A percentile compares a stretch with the other conserved stretches of the same genome.
Conservation (phyloP, 2,888 invertebrate species). For the Synergus japonicus region DNA sequence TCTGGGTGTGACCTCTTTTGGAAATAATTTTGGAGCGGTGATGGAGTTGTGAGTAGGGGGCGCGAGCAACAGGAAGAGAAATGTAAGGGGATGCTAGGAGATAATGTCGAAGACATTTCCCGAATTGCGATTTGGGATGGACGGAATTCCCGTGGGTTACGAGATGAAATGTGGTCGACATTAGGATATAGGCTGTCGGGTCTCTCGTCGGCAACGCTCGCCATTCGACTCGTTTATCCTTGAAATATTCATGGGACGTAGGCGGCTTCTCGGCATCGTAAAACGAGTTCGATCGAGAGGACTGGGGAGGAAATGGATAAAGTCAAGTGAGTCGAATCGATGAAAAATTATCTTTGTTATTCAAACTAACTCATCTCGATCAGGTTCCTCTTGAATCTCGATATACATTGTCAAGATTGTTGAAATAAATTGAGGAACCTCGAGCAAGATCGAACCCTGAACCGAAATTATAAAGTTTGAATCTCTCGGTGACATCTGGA, state of each 20-base stretch:
- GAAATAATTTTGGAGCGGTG: constrained; percentile 1
- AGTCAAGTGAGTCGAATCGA: constrained; percentile 30
- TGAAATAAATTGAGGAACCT: background rate
- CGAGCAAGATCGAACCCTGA: background rate
- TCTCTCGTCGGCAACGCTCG: constrained; percentile 21
- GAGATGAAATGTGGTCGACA: constrained; percentile 37
- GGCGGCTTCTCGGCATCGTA: constrained; percentile 36
- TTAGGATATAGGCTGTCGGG: constrained; percentile 15
- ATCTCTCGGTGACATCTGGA: background rate
- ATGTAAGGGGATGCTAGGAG: background rate
- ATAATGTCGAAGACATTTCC: constrained; percentile 39
- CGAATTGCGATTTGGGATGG: constrained; percentile 35
- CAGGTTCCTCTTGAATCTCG: background rate
- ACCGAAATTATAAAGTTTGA: background rate
- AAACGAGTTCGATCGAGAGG: background rate
- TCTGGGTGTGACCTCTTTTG: background rate
- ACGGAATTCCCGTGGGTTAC: constrained; percentile 22
- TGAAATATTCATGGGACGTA: constrained; percentile 40
- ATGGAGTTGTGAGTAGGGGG: background rate
- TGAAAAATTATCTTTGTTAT: constrained; percentile 29
- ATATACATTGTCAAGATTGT: background rate
- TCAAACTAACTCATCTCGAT: background rate
- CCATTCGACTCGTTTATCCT: constrained; percentile 30
- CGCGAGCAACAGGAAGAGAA: background rate
- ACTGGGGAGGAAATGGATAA: constrained; percentile 31